phyloP scores from a whole-genome alignment of 2,888 invertebrate species.

The Maniola hyperantus region DNA sequence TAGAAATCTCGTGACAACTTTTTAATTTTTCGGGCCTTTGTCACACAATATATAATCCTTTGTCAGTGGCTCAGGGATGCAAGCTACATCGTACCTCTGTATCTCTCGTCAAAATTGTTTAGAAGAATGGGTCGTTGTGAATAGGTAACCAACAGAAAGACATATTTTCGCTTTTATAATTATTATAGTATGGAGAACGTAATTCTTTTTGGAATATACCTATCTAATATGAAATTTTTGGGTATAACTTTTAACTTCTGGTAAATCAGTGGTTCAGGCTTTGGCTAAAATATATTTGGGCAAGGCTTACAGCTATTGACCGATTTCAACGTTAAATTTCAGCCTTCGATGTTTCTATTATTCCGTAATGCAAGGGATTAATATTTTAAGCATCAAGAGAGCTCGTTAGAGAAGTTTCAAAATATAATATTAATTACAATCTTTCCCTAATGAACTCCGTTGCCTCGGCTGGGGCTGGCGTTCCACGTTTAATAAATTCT shows the following conservation, averaged over 20 bases:
- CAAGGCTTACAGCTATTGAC: background rate
- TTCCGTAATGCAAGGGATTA: conserved; percentile 2
- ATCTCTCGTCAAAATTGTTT: too few species aligned
- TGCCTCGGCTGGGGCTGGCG: conserved; percentile 5
- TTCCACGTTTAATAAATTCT: conserved; percentile 10
- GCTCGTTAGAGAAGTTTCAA: conserved; percentile 14
- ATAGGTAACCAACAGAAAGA: too few species aligned
- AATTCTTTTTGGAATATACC: too few species aligned
- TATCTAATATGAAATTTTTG: too few species aligned
- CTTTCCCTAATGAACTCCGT: conserved; percentile 14
- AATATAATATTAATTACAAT: conserved; percentile 18
- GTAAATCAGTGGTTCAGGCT: background rate
- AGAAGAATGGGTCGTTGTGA: too few species aligned
- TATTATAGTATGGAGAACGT: too few species aligned
- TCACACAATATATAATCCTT: too few species aligned
- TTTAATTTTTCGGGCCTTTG: too few species aligned
- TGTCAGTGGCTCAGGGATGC: too few species aligned
- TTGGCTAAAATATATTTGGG: background rate
- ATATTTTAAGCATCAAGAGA: conserved; percentile 3
- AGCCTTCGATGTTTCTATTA: conserved; percentile 1
- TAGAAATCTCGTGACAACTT: too few species aligned
- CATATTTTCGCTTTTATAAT: too few species aligned
- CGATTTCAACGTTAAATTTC: background rate
- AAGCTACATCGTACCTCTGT: too few species aligned
- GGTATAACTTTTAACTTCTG: background rate